These are phyloP conservation scores for Scaptomyza montana DNA, from an alignment of 1,140 invertebrate species.

Conservation along the genomic window DNA sequence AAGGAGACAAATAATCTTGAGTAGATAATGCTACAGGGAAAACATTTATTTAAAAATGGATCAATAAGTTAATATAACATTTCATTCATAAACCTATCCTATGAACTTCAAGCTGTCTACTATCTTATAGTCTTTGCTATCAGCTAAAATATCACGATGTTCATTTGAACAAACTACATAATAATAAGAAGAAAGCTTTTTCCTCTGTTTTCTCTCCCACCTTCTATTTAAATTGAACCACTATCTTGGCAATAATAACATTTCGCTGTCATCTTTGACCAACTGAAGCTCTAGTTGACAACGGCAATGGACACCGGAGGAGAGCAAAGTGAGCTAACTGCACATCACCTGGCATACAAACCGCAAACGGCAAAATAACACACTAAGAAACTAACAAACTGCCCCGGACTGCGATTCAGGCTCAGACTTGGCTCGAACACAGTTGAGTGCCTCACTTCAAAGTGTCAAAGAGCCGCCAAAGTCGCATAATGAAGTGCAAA, in stretches of 20 bases:
- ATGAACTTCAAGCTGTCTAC: no score
- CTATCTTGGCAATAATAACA: conserved; percentile 16
- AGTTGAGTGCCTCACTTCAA: conserved; percentile 80
- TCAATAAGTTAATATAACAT: no score
- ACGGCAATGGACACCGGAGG: conserved; percentile 12
- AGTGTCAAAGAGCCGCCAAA: conserved; percentile 80
- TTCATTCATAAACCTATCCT: no score
- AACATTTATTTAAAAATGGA: no score
- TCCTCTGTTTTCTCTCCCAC: no score
- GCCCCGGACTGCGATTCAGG: conserved; percentile 6
- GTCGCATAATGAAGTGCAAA: conserved; percentile 82
- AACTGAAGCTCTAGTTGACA: conserved; percentile 26
- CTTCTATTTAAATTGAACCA: conserved; percentile 4
- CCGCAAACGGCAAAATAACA: conserved; percentile 47
- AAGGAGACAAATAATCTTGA: no score
- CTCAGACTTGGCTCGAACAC: conserved; percentile 31
- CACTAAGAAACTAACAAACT: conserved; percentile 27
- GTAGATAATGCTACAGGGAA: no score
- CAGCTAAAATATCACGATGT: neutral
- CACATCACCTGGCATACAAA: conserved; percentile 64
- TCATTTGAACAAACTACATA: neutral
- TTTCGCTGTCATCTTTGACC: conserved; percentile 28
- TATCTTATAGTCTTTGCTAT: no score
- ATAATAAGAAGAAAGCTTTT: neutral
- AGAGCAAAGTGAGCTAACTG: conserved; percentile 48